phyloP scores from a whole-genome alignment of 2,113 vertebrate genomes.

The Callocephalon fimbriatum region DNA sequence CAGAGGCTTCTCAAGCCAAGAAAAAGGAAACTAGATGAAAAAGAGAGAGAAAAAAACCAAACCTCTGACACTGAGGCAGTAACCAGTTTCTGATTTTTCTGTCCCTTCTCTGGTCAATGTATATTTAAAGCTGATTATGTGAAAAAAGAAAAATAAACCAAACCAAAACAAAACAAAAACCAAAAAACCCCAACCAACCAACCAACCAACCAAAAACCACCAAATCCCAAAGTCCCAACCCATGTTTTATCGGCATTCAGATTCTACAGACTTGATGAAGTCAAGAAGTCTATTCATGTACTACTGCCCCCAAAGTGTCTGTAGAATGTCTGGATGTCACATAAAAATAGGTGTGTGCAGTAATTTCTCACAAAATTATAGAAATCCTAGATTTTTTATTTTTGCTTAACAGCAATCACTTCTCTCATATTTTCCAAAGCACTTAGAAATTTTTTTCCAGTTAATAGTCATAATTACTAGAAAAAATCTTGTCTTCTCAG shows the following conservation, averaged over 20 bases:
- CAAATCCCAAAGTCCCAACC: accelerated
- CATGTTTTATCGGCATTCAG: not conserved
- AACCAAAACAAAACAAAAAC: accelerated
- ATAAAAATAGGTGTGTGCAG: not conserved
- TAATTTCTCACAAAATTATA: not conserved
- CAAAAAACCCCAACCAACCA: too few species aligned
- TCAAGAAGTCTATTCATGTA: not conserved
- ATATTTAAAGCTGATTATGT: not conserved
- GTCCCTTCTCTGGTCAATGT: not conserved
- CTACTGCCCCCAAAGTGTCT: not conserved
- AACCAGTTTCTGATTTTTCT: not conserved
- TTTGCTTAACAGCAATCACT: not conserved
- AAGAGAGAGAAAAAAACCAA: not conserved
- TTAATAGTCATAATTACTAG: not conserved
- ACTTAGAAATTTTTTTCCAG: not conserved
- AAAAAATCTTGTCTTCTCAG: not conserved
- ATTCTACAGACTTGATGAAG: not conserved
- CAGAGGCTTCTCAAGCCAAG: not conserved
- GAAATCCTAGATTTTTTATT: not conserved
- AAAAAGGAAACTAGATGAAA: not conserved
- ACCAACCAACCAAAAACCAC: accelerated
- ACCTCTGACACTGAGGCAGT: not conserved
- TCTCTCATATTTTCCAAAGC: not conserved
- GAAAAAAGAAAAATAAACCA: not conserved
- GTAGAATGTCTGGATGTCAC: not conserved